phyloP scores from a whole-genome alignment of 2,888 invertebrate genomes.

The Chalcosyrphus nemorum region DNA sequence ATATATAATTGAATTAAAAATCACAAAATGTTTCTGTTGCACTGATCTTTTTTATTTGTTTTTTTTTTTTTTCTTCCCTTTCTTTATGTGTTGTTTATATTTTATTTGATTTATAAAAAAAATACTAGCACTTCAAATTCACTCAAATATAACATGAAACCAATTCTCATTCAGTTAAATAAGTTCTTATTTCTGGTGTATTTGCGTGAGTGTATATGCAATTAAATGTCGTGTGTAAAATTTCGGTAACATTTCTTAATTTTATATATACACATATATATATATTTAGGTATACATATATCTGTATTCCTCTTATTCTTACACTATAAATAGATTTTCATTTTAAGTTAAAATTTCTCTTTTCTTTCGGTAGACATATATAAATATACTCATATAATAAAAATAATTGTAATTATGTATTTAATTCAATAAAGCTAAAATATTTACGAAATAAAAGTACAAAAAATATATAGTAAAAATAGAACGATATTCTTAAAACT shows the following conservation, averaged over 20 bases:
- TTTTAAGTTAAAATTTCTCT: not conserved
- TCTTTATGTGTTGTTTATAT: not conserved
- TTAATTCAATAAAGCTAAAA: slow-evolving; percentile 31
- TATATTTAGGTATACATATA: not conserved
- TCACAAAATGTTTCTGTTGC: slow-evolving; percentile 3
- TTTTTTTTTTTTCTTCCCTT: not conserved
- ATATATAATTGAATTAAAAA: slow-evolving; percentile 42
- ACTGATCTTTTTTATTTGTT: not conserved
- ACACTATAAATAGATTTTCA: slow-evolving; percentile 11
- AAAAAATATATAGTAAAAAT: slow-evolving; percentile 42
- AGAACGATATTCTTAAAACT: slow-evolving; percentile 40
- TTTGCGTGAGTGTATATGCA: not conserved
- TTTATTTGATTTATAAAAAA: not conserved
- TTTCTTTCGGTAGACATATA: not conserved
- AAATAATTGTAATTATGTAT: slow-evolving; percentile 15
- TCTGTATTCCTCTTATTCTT: not conserved
- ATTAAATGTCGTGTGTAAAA: not conserved
- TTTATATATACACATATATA: not conserved
- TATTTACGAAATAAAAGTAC: slow-evolving; percentile 37
- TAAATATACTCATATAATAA: slow-evolving; percentile 9
- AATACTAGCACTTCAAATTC: slow-evolving; percentile 12
- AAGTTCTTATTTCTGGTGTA: not conserved
- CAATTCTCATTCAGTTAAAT: slow-evolving; percentile 2
- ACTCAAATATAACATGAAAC: slow-evolving; percentile 30
- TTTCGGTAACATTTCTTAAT: not conserved